phyloP scores from a whole-genome alignment of 2,888 invertebrate species.

The Ennomos quercinarius region DNA sequence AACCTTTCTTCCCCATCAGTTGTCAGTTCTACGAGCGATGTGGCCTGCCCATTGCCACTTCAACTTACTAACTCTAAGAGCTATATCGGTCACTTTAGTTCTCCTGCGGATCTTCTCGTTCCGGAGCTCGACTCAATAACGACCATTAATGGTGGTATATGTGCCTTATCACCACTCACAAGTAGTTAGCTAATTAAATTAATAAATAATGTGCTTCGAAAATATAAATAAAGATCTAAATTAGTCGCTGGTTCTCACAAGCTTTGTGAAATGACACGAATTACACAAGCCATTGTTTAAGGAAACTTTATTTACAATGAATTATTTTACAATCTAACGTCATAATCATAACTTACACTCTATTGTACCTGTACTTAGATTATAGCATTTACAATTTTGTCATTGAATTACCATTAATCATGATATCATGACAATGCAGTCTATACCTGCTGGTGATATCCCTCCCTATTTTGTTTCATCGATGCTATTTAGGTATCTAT shows the following conservation, averaged over 20 bases:
- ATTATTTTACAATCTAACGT: slow-evolving; percentile 79
- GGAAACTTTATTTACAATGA: slow-evolving; percentile 83
- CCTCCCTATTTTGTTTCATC: slow-evolving; percentile 13
- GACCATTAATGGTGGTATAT: too few relatives aligned
- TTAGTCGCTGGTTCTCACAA: slow-evolving; percentile 61
- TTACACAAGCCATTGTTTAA: slow-evolving; percentile 68
- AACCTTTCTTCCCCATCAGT: too few relatives aligned
- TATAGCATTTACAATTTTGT: slow-evolving; percentile 30
- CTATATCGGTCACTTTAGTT: too few relatives aligned
- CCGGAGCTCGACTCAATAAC: too few relatives aligned
- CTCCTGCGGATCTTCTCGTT: too few relatives aligned
- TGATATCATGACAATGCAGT: slow-evolving; percentile 13
- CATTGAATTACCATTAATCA: neutral
- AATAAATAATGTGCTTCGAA: too few relatives aligned
- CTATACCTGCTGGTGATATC: neutral
- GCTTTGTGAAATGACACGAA: slow-evolving; percentile 63
- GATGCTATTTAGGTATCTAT: slow-evolving; percentile 14
- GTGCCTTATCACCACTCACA: too few relatives aligned
- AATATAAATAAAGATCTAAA: slow-evolving; percentile 37
- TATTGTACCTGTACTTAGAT: slow-evolving; percentile 57
- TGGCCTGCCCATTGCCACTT: too few relatives aligned
- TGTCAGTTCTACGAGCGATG: too few relatives aligned
- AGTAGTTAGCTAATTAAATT: too few relatives aligned
- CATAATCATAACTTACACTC: slow-evolving; percentile 71
- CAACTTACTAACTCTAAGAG: too few relatives aligned